phyloP scores from a whole-genome alignment of 2,888 invertebrate genomes.

The Gymnocheta viridis region DNA sequence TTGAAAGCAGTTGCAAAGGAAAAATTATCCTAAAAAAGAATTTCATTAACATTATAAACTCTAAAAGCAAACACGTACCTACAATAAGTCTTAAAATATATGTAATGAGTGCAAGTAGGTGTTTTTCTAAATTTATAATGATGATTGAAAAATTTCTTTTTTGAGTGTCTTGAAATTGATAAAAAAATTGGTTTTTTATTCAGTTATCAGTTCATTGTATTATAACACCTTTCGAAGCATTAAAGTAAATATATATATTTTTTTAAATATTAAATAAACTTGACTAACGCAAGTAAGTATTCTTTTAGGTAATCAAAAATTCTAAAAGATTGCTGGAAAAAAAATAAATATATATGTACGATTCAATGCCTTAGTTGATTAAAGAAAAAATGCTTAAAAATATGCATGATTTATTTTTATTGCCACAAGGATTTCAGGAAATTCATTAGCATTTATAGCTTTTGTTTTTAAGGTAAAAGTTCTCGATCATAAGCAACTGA shows the following conservation, averaged over 20 bases:
- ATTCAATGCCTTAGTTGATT: neutral
- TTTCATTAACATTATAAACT: slow-evolving; percentile 11
- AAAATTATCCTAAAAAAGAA: neutral
- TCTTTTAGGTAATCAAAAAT: neutral
- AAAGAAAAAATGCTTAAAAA: slow-evolving; percentile 7
- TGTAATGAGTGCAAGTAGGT: neutral
- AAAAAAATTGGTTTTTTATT: neutral
- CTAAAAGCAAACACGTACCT: neutral
- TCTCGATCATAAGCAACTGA: neutral
- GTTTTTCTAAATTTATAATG: neutral
- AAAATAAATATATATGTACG: neutral
- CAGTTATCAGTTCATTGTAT: neutral
- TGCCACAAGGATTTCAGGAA: slow-evolving; percentile 1
- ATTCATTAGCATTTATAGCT: slow-evolving; percentile 12
- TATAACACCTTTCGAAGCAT: neutral
- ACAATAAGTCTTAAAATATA: neutral
- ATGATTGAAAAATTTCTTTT: neutral
- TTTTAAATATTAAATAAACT: neutral
- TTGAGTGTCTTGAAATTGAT: slow-evolving; percentile 14
- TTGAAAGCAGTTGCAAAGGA: neutral
- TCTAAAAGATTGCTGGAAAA: neutral
- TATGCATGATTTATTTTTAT: slow-evolving; percentile 51
- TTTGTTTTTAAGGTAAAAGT: neutral
- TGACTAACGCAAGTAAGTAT: neutral
- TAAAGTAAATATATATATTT: neutral